phyloP scores from a whole-genome alignment of 2,797 vertebrate genomes.

The Heterohyrax brucei region DNA sequence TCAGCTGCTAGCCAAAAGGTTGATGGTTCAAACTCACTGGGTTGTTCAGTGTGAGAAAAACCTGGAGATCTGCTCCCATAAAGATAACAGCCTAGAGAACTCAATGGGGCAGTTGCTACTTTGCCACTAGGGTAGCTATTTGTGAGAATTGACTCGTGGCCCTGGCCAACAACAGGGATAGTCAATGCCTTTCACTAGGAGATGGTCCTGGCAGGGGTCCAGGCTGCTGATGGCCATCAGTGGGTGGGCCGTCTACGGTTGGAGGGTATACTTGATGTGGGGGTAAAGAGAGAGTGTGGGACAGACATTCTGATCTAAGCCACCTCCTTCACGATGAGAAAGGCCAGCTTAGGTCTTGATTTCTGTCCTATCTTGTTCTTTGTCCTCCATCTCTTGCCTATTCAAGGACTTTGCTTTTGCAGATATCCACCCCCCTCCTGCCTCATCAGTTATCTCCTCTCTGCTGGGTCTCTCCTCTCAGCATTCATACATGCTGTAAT shows the following conservation, averaged over 20 bases:
- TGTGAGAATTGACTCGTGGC: background rate
- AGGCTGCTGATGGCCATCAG: no score
- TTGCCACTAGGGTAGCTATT: background rate
- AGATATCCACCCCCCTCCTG: fast-evolving
- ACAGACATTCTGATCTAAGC: background rate
- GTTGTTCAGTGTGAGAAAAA: background rate
- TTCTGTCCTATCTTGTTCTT: background rate
- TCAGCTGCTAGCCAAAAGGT: background rate
- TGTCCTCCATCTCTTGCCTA: background rate
- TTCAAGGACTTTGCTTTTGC: background rate
- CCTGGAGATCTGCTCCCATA: background rate
- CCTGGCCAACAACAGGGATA: background rate
- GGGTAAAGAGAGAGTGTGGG: background rate
- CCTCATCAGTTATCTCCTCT: background rate
- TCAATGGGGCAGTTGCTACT: background rate
- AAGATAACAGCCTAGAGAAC: background rate
- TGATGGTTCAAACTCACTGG: background rate
- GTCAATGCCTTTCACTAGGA: background rate
- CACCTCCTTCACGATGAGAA: background rate
- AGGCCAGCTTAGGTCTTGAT: background rate
- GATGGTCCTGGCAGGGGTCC: background rate
- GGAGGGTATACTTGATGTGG: background rate
- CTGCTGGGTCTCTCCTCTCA: background rate
- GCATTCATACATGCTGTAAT: background rate
- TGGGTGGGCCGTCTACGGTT: background rate